Percentiles rank a stretch among this genome's conserved stretches.
Evolutionary conservation across 2,797 vertebrate species (phyloP).

Genomic region (Semotilus atromaculatus): DNA sequence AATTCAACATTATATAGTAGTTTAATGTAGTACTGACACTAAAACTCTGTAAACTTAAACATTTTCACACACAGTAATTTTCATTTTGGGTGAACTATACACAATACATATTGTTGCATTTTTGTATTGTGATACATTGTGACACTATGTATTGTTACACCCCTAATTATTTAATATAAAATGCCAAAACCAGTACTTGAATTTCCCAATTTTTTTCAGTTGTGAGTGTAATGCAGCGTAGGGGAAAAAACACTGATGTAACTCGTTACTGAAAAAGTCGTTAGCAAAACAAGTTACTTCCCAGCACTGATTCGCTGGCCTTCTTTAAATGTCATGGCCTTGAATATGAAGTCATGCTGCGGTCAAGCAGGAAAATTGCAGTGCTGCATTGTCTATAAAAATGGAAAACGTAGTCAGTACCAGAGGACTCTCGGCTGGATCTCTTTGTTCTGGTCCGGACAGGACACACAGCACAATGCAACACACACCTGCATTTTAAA

Average conservation of each 20-base stretch:
- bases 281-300: neutral
- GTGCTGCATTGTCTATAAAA: slow-evolving; percentile 10
- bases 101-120: too few relatives aligned
- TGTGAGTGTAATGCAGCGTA: neutral
- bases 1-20: too few relatives aligned
- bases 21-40: too few relatives aligned
- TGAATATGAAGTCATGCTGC: slow-evolving; percentile 4
- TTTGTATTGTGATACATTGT: too few relatives aligned
- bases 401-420: neutral
- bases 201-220: neutral
- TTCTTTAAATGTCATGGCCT: neutral
- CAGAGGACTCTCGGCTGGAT: neutral
- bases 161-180: too few relatives aligned
- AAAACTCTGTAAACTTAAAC: too few relatives aligned
- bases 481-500: slow-evolving; percentile 34
- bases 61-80: too few relatives aligned
- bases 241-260: neutral
- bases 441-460: slow-evolving; percentile 24
- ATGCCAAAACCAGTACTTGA: too few relatives aligned
- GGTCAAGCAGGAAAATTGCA: slow-evolving; percentile 5
- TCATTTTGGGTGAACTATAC: too few relatives aligned
- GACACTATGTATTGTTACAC: too few relatives aligned
- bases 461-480: slow-evolving; percentile 28
- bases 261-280: neutral
- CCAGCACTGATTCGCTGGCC: neutral